Evolutionary conservation across 2,888 invertebrate genomes (phyloP).

Genomic region (Proisotoma minuta): DNA sequence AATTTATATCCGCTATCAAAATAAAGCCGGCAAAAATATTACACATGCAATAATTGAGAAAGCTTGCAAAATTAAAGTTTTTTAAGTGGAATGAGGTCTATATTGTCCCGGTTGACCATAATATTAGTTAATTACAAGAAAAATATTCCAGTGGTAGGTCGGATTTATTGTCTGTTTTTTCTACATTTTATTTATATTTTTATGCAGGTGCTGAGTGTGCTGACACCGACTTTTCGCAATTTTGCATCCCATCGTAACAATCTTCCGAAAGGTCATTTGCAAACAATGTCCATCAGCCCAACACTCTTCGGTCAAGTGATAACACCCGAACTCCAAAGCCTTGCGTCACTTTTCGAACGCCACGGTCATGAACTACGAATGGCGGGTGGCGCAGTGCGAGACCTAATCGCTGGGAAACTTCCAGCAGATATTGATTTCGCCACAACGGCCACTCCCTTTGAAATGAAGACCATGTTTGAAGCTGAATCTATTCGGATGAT

Average conservation of each 20-base stretch:
- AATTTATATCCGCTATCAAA: no score
- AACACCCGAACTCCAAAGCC: constrained; percentile 68
- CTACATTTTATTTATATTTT: no score
- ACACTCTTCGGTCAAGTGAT: constrained; percentile 74
- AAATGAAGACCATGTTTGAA: constrained; percentile 92
- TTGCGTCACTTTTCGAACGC: constrained; percentile 72
- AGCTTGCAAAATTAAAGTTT: no score
- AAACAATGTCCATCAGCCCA: constrained; percentile 66
- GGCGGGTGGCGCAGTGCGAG: constrained; percentile 94
- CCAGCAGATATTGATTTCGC: constrained; percentile 97
- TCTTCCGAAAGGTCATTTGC: constrained; percentile 56
- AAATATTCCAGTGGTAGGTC: no score
- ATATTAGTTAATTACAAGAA: no score
- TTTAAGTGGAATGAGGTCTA: no score
- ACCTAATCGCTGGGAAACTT: constrained; percentile 68
- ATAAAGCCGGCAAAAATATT: no score
- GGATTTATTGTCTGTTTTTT: no score
- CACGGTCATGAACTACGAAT: constrained; percentile 81
- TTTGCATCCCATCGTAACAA: constrained; percentile 2
- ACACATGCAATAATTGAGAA: no score
- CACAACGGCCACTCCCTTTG: constrained; percentile 87
- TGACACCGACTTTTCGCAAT: no score
- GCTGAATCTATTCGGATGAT: constrained; percentile 82
- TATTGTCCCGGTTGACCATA: no score
- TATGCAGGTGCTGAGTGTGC: no score